phyloP scores from a whole-genome alignment of 2,797 vertebrate genomes.

The Tokudaia muenninki region DNA sequence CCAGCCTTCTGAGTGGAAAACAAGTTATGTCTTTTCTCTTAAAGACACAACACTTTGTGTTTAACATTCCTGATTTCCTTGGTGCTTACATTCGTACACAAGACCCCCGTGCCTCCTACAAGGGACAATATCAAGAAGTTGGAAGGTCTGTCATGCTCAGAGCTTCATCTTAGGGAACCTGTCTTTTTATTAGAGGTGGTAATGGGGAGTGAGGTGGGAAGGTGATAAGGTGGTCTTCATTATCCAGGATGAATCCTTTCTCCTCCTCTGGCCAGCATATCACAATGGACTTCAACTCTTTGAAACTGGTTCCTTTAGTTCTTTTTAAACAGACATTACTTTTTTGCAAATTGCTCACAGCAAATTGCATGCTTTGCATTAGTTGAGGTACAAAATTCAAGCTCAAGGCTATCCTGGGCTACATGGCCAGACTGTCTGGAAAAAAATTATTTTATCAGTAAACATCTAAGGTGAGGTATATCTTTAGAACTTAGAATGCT shows the following conservation, averaged over 20 bases:
- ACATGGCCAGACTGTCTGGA: not conserved
- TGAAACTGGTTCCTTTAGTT: not conserved
- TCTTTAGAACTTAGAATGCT: not conserved
- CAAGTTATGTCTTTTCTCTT: not conserved
- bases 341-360: not conserved
- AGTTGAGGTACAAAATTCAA: not conserved
- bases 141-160: not conserved
- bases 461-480: not conserved
- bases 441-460: not conserved
- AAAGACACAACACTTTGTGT: not conserved
- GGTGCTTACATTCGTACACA: not conserved
- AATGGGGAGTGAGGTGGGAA: not conserved
- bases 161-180: not conserved
- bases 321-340: not conserved
- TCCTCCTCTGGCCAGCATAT: not conserved
- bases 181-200: not conserved
- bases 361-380: not conserved
- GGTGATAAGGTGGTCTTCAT: not conserved
- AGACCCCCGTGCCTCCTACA: not conserved
- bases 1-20: not conserved
- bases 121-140: not conserved
- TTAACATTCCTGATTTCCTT: not conserved
- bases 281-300: not conserved
- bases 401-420: not conserved
- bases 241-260: not conserved